Conservation (phyloP, 2,888 invertebrate genomes). For the Acrobasis repandana region DNA sequence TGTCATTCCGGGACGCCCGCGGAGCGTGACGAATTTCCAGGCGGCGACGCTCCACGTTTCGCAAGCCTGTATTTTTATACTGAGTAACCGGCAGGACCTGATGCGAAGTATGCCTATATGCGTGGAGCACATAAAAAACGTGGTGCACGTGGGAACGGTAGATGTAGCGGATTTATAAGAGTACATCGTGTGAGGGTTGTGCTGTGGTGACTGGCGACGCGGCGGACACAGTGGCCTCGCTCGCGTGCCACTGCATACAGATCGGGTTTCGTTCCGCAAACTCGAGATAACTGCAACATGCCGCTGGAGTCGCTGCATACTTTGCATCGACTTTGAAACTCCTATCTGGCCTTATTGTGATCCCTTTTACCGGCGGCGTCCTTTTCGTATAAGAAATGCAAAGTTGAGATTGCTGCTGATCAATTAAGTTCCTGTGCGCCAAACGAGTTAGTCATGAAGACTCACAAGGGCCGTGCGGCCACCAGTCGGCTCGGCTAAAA, state of each 20-base stretch:
- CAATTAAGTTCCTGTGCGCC: constrained; percentile 58
- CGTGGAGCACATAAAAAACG: constrained; percentile 34
- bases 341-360: constrained; percentile 62
- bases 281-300: constrained; percentile 69
- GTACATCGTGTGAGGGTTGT: constrained; percentile 7
- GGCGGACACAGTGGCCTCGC: constrained; percentile 62
- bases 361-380: constrained; percentile 56
- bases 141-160: constrained; percentile 44
- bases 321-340: constrained; percentile 64
- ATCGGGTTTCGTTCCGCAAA: constrained; percentile 80
- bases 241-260: constrained; percentile 65
- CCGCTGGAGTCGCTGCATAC: constrained; percentile 56
- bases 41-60: constrained; percentile 22
- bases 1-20: constrained; percentile 42
- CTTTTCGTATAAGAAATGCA: constrained; percentile 68
- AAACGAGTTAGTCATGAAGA: constrained; percentile 60
- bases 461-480: constrained; percentile 47
- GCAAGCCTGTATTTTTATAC: constrained; percentile 30
- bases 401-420: constrained; percentile 60
- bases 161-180: constrained; percentile 34
- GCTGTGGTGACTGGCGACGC: constrained; percentile 33
- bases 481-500: constrained; percentile 65
- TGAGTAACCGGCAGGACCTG: constrained; percentile 30
- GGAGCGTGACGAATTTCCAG: constrained; percentile 44
- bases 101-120: constrained; percentile 25